Percentiles rank a stretch among this genome's conserved stretches.
Evolutionary conservation across 30 jellyfish, hydroid and myxozoan species (phyloP).

Genomic region (Turritopsis rubra): DNA sequence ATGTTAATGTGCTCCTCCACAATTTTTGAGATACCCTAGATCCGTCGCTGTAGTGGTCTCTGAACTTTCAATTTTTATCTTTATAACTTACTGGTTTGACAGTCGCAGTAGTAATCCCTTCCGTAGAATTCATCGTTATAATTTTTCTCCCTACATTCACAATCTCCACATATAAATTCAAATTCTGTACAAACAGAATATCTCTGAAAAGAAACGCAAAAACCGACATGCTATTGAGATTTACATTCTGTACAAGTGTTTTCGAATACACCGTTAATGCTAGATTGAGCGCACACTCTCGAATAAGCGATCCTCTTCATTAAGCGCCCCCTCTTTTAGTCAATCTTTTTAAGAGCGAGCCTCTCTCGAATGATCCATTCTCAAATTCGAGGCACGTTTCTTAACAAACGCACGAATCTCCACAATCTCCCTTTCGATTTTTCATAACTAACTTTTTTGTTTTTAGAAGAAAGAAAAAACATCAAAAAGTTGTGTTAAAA

Average conservation of each 20-base stretch:
- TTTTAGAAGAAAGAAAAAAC: neutral
- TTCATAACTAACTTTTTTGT: neutral
- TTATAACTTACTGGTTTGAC: constrained; percentile 8
- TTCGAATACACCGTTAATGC: neutral
- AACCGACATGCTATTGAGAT: neutral
- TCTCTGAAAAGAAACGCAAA: neutral
- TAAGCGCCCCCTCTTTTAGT: no score
- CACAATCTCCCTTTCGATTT: no score
- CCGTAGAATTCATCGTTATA: constrained; percentile 8
- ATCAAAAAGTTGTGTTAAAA: neutral
- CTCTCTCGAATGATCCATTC: no score
- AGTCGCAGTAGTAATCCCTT: constrained; percentile 10
- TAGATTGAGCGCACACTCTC: neutral
- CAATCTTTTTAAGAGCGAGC: no score
- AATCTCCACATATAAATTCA: constrained; percentile 2
- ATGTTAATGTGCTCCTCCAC: no score
- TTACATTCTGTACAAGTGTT: neutral
- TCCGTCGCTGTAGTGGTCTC: no score
- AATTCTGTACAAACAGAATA: constrained; percentile 6
- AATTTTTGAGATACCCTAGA: no score
- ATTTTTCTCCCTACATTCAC: neutral
- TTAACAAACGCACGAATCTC: no score
- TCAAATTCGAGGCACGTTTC: no score
- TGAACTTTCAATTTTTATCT: no score
- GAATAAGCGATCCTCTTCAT: no score